Base-by-base conservation (phyloP, 2,797 vertebrate species). In the Vultur gryphus region DNA sequence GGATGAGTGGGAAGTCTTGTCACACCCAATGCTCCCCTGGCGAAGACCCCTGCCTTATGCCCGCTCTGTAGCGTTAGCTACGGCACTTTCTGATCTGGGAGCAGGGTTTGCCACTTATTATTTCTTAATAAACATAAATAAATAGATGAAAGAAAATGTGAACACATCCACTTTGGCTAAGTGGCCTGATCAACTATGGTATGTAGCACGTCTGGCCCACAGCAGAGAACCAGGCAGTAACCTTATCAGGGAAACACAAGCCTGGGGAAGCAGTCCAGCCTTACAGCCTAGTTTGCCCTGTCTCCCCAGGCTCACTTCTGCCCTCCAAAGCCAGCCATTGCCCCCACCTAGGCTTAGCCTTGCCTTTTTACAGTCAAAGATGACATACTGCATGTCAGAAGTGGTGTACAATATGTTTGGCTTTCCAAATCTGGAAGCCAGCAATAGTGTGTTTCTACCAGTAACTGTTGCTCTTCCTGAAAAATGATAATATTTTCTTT, bases 391-490 rank as follows among this genome's bases (percentile, higher is more conserved):
- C 33, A 57, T 51, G 55, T 61, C 20, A 78, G 41, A 89, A 95
- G 31, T 33, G 0, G 58, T 44, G 52, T 52, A 46, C 24, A 57
- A 8, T 43, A 57, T 15, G 13, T 8, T 52, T 77, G 64, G 19
- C 28, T 85, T 94, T 79, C 69, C 65, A 92, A 81, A 87, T 51
- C 49, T 78, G 20, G 39, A 70, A 88, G 69, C 33, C 69, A 94
- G 61, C 61, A 80, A 85, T 9, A 55, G n/a, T 1, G 3, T 57
- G 31, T 78, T 93, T 85, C 71, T 86, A 85, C 44, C 28, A 67
- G 41, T 65, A 90, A 91, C 26, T 24, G 13, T n/a, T 67, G 5
- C 29, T 84, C 16, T 75, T 92, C 61, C 48, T 78, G 35, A 77
- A 93, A 92, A 94, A 64, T 3, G 2, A 39, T 41, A 62, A 37